Evolutionary conservation across 2,113 vertebrate species (phyloP).

Genomic region (Ariopsis seemanni): DNA sequence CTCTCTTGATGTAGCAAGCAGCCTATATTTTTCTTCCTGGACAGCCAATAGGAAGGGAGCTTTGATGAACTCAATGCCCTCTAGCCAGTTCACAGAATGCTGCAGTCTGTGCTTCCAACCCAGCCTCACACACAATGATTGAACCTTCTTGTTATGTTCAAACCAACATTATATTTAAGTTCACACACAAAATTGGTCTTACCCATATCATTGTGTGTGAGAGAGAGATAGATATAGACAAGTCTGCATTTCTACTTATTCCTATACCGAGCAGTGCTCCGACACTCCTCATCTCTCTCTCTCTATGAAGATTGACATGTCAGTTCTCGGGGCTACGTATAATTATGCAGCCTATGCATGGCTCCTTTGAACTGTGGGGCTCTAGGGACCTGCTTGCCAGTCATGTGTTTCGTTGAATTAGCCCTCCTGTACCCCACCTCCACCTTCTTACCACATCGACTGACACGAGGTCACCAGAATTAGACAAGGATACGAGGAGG

Average conservation of each 20-base stretch:
- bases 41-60: background rate
- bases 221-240: background rate
- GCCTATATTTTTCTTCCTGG: background rate
- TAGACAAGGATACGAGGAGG: slow-evolving; percentile 23
- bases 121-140: background rate
- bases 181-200: background rate
- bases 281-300: slow-evolving; percentile 10
- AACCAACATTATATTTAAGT: background rate
- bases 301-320: slow-evolving; percentile 55
- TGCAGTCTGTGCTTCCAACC: background rate
- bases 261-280: background rate
- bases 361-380: slow-evolving; percentile 45
- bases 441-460: slow-evolving; percentile 26
- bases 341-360: slow-evolving; percentile 53
- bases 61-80: background rate
- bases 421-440: slow-evolving; percentile 17
- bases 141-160: background rate
- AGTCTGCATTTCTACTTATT: slow-evolving; percentile 35
- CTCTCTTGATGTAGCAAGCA: background rate
- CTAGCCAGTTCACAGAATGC: background rate
- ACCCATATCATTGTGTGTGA: background rate
- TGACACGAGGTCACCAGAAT: slow-evolving; percentile 46
- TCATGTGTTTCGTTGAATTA: slow-evolving; percentile 60
- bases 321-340: slow-evolving; percentile 36
- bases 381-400: slow-evolving; percentile 60